phyloP scores from a whole-genome alignment of 2,888 invertebrate species.

The Tolmerus cingulatus region DNA sequence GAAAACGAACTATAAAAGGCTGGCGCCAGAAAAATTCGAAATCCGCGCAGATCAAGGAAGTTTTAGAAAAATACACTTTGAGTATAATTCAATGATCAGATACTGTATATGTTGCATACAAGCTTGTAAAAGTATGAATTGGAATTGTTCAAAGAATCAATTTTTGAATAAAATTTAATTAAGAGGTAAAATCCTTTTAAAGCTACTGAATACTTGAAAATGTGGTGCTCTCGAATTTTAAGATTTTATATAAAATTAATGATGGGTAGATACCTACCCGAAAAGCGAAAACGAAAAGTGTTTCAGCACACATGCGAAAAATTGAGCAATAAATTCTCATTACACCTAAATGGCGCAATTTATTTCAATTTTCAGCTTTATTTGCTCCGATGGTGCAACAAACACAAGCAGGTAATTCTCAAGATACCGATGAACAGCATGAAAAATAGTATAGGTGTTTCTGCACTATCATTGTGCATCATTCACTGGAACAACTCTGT shows the following conservation, averaged over 20 bases:
- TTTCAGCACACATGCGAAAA: constrained; percentile 12
- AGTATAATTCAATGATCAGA: too few species aligned
- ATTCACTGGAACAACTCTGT: neutral
- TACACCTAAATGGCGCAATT: constrained; percentile 20
- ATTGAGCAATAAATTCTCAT: constrained; percentile 23
- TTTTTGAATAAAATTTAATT: neutral
- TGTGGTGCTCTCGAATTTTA: neutral
- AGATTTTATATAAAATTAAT: neutral
- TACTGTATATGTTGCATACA: too few species aligned
- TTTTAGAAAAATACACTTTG: too few species aligned
- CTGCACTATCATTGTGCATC: constrained; percentile 3
- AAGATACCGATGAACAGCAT: neutral
- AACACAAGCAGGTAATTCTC: constrained; percentile 13
- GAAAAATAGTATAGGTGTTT: neutral
- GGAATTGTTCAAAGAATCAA: neutral
- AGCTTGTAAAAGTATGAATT: neutral
- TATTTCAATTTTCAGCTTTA: constrained; percentile 32
- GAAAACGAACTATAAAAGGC: too few species aligned
- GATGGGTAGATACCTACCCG: neutral
- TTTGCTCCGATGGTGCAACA: constrained; percentile 31
- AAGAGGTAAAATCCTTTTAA: neutral
- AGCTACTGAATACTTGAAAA: neutral
- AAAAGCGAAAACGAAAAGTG: neutral
- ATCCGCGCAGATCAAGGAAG: too few species aligned
- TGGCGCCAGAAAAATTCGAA: too few species aligned